phyloP scores from a whole-genome alignment of 2,888 invertebrate genomes.

The Sesia apiformis region DNA sequence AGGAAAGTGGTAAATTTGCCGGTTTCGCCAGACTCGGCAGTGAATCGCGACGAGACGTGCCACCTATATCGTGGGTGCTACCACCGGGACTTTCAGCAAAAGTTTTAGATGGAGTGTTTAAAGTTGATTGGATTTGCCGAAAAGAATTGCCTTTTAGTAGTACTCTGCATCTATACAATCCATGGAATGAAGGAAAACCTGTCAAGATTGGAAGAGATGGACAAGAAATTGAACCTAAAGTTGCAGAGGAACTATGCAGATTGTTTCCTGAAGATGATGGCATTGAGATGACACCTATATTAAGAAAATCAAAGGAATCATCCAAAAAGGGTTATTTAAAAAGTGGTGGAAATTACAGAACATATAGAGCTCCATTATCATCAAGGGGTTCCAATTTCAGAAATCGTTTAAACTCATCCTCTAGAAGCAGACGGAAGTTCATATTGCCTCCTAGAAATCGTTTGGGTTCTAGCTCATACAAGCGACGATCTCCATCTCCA shows the following conservation, averaged over 20 bases:
- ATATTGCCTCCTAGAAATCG: constrained; percentile 79
- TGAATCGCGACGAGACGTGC: constrained; percentile 91
- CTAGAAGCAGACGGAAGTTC: constrained; percentile 75
- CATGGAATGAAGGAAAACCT: constrained; percentile 98
- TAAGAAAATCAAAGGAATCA: constrained; percentile 89
- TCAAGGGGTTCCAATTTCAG: constrained; percentile 62
- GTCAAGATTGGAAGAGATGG: constrained; percentile 99
- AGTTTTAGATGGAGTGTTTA: constrained; percentile 95
- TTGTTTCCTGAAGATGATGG: constrained; percentile 95
- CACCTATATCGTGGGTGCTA: constrained; percentile 93
- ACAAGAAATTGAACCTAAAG: constrained; percentile 96
- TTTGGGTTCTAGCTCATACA: constrained; percentile 66
- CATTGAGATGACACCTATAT: constrained; percentile 90
- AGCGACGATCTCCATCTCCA: constrained; percentile 76
- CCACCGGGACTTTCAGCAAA: constrained; percentile 95
- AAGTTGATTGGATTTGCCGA: constrained; percentile 97
- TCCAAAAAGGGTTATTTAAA: constrained; percentile 78
- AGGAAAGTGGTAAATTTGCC: constrained; percentile 96
- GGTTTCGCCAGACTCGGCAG: constrained; percentile 94
- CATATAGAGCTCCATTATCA: constrained; percentile 60
- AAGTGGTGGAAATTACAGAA: constrained; percentile 65
- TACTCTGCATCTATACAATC: constrained; percentile 94
- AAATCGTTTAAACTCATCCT: constrained; percentile 64
- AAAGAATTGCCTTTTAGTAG: constrained; percentile 94
- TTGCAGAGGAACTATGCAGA: constrained; percentile 94